Conservation (phyloP, 2,113 vertebrate species). For the Asarcornis scutulata region DNA sequence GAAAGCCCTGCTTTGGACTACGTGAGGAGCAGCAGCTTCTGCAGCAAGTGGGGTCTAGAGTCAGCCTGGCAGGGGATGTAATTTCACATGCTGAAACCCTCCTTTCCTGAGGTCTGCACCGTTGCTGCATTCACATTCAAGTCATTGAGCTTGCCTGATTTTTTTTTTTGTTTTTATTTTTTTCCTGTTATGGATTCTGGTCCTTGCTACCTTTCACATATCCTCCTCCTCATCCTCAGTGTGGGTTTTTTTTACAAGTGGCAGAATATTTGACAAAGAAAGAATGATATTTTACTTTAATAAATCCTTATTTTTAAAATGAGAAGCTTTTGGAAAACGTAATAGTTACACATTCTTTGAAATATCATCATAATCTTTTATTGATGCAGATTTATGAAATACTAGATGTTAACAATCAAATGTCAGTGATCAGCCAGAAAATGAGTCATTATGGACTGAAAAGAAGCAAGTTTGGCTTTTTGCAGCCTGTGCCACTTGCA, state of each 20-base stretch:
- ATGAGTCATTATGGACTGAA: neutral
- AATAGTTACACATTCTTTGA: neutral
- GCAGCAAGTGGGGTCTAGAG: neutral
- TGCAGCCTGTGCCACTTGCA: neutral
- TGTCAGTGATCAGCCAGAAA: neutral
- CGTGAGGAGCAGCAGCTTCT: neutral
- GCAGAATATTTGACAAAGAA: neutral
- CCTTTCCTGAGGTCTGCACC: neutral
- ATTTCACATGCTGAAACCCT: neutral
- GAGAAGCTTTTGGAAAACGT: neutral
- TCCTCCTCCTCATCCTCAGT: neutral
- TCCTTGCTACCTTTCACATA: rapidly evolving
- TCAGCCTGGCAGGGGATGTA: neutral
- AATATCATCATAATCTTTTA: neutral
- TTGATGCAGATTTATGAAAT: neutral
- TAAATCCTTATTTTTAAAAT: neutral
- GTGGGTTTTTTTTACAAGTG: neutral
- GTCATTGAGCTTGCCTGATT: neutral
- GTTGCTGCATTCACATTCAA: neutral
- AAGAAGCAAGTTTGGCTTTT: neutral
- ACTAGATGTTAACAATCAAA: neutral
- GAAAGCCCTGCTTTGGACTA: neutral
- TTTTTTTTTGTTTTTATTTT: too few relatives aligned
- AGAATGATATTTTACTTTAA: neutral
- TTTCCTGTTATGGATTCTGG: neutral